Percentiles rank a stretch among this genome's conserved stretches.
These are phyloP conservation scores for Arctia plantaginis DNA, from an alignment of 2,888 invertebrate species.

Conservation along the genomic window DNA sequence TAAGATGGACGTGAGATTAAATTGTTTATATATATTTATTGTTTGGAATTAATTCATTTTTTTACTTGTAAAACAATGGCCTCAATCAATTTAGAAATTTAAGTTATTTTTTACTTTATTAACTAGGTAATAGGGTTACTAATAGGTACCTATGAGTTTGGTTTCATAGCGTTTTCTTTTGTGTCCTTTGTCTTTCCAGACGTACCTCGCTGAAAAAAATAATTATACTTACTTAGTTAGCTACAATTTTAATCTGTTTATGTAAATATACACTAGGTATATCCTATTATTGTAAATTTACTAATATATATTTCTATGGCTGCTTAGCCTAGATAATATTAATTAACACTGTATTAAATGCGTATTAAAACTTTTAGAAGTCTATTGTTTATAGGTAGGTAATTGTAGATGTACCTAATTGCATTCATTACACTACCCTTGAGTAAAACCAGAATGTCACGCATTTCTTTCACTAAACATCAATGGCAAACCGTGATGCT, in stretches of 20 bases:
- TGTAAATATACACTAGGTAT: no score
- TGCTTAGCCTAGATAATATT: constrained; percentile 3
- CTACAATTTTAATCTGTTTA: no score
- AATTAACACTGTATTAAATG: constrained; percentile 37
- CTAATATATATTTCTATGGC: not conserved
- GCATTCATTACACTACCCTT: constrained; percentile 48
- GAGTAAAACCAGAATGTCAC: constrained; percentile 58
- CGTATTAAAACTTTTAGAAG: constrained; percentile 25
- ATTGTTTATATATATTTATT: not conserved
- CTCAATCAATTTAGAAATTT: not conserved
- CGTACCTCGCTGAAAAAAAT: no score
- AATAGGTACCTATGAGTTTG: no score
- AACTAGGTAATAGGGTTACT: no score
- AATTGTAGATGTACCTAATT: constrained; percentile 38
- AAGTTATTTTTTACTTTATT: no score
- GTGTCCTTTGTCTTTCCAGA: no score
- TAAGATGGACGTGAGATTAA: constrained; percentile 10
- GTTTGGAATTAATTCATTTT: not conserved
- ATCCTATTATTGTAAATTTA: no score
- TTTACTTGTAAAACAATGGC: not conserved
- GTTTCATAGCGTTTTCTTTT: no score
- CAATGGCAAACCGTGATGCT: constrained; percentile 62
- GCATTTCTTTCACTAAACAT: constrained; percentile 58
- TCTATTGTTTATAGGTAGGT: constrained; percentile 29
- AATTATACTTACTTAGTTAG: no score